These are phyloP conservation scores for Pangasius mekongensis DNA, from an alignment of 2,797 vertebrate species.

Conservation along the genomic window DNA sequence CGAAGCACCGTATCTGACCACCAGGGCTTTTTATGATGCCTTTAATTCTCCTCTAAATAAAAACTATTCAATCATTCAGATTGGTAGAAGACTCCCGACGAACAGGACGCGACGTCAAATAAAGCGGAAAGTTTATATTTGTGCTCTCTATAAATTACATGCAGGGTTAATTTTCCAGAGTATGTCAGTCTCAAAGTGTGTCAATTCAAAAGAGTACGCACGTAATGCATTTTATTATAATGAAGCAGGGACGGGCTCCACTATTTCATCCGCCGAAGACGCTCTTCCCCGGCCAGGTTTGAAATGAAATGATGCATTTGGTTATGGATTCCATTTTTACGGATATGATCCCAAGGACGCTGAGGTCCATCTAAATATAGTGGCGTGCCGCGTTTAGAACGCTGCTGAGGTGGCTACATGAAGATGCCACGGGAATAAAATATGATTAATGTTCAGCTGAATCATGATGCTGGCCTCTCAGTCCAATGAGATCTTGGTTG, in stretches of 20 bases:
- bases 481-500: neutral
- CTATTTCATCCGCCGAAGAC: conserved; percentile 70
- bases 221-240: conserved; percentile 69
- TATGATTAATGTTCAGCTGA: conserved; percentile 3
- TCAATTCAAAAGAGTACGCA: conserved; percentile 63
- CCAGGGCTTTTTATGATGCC: conserved; percentile 62
- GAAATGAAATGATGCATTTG: conserved; percentile 75
- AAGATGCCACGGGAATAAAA: conserved; percentile 55
- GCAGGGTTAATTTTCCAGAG: conserved; percentile 67
- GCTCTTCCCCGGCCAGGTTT: conserved; percentile 67
- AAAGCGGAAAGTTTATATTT: conserved; percentile 61
- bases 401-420: conserved; percentile 55
- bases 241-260: conserved; percentile 67
- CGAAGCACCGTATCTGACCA: conserved; percentile 64
- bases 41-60: conserved; percentile 64
- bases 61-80: conserved; percentile 68
- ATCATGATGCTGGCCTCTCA: conserved; percentile 7
- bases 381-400: conserved; percentile 56
- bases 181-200: conserved; percentile 68
- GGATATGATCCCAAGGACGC: conserved; percentile 72
- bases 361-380: conserved; percentile 70
- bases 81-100: conserved; percentile 42
- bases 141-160: conserved; percentile 69
- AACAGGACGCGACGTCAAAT: conserved; percentile 51
- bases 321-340: conserved; percentile 66